Evolutionary conservation across 2,113 vertebrate species (phyloP), one percentile per base, ranked within the genome.

Genomic region (Cyprinus carpio): DNA sequence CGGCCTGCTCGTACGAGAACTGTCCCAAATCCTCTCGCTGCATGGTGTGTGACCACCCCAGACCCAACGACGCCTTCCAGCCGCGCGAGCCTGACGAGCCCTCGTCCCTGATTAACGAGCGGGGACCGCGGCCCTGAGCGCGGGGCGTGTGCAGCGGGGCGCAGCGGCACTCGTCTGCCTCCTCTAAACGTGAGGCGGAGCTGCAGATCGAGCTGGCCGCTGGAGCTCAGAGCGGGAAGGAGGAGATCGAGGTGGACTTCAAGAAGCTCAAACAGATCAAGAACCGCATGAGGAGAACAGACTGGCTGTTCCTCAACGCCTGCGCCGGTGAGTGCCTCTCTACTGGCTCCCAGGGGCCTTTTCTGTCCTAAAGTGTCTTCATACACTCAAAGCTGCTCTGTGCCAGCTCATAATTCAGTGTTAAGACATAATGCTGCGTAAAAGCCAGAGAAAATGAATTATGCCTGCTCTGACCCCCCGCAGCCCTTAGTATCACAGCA

Each of bases 261-360:
- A 99, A 99, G 95, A 98, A 97, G 87, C 92, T 99, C 89, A 99
- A 99, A 91, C 98, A 99, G 92, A 99, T 99, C 89, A 98, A 97
- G 92, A 99, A 99, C 86, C 94, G 98, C 90, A 98, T 99, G 97
- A 97, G 98, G 92, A 96, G 96, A 94, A 97, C 96, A 8, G 98
- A 99, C 90, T 99, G 98, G 97, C 94, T 99, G 3, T 99, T 99
- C 87, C 96, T 99, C 83, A 99, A 96, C 88, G 98, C 98, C 29
- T 99, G 98, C 83, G 96, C 98, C 77, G 98, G 98, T 99, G 94
- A 99, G 98, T 95, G 20, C 29, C 56, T 23, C 12, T 23, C 0
- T 2, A n/a, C 12, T n/a, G 8, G 56, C 16, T 2, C 64, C 9
- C 64, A 1, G 2, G 2, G n/a, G n/a, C 49, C 49, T 16, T 49